These are phyloP conservation scores for Apostichopus japonicus DNA, from an alignment of 35 echinoderm and acorn worm genomes.

Conservation along the genomic window DNA sequence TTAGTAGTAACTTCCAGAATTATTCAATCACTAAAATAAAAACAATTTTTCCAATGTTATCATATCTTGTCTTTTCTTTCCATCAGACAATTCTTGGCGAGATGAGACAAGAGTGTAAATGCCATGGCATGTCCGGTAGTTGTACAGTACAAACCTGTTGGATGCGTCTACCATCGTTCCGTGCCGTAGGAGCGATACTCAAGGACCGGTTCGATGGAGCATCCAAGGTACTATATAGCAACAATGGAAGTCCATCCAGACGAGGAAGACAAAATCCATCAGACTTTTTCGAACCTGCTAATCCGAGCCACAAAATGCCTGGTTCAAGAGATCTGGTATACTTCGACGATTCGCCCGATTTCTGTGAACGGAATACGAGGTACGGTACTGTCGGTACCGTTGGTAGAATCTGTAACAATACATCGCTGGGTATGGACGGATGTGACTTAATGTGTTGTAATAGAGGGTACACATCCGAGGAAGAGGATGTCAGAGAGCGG, in stretches of 20 bases:
- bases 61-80: neutral
- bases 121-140: conserved; percentile 99
- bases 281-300: conserved; percentile 75
- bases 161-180: conserved; percentile 92
- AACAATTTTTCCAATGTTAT: too few relatives aligned
- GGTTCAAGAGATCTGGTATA: conserved; percentile 87
- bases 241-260: conserved; percentile 74
- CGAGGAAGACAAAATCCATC: conserved; percentile 31
- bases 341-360: conserved; percentile 94
- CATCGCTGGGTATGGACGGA: conserved; percentile 92
- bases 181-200: conserved; percentile 73
- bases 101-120: conserved; percentile 93
- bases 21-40: too few relatives aligned
- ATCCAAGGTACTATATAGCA: conserved; percentile 76
- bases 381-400: conserved; percentile 69
- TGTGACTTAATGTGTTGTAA: conserved; percentile 96
- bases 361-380: conserved; percentile 80
- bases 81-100: conserved; percentile 78
- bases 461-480: conserved; percentile 67
- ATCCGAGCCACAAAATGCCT: conserved; percentile 83
- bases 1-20: too few relatives aligned
- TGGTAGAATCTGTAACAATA: conserved; percentile 89
- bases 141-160: conserved; percentile 91
- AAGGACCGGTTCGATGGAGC: conserved; percentile 97
- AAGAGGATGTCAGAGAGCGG: conserved; percentile 72